Conservation (phyloP, 2,113 vertebrate species). For the Cephalopholis sonnerati region DNA sequence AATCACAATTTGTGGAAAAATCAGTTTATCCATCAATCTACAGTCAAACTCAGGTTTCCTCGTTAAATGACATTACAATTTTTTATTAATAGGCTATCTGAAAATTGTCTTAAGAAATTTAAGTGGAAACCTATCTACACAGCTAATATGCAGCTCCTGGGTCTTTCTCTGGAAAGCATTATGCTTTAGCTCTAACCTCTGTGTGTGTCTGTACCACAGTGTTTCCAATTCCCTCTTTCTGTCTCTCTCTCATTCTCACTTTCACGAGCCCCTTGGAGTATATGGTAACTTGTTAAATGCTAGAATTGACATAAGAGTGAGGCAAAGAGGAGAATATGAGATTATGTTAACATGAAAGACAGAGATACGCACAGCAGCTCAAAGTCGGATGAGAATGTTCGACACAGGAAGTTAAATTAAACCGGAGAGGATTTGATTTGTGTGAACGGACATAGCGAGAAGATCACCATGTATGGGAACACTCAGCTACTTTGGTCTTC, state of each 20-base stretch:
- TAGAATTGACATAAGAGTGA: not conserved
- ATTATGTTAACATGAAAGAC: not conserved
- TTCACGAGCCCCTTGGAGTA: not conserved
- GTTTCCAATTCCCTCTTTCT: not conserved
- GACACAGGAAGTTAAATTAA: not conserved
- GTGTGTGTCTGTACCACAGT: not conserved
- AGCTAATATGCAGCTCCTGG: not conserved
- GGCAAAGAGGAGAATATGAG: not conserved
- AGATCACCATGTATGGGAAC: slow-evolving; percentile 62
- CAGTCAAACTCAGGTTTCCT: not conserved
- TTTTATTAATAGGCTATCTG: not conserved
- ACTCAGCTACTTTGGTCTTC: slow-evolving; percentile 1
- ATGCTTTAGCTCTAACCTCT: not conserved
- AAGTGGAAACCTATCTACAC: not conserved
- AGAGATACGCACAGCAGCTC: not conserved
- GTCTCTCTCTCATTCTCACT: not conserved
- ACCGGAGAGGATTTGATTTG: slow-evolving; percentile 10
- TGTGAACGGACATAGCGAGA: not conserved
- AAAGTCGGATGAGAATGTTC: not conserved
- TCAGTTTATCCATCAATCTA: not conserved
- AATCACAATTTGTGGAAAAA: not conserved
- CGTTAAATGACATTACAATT: not conserved
- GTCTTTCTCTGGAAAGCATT: not conserved
- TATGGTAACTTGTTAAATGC: not conserved
- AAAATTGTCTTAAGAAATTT: not conserved